Evolutionary conservation across 1,140 invertebrate genomes (phyloP), one percentile per base, ranked within the genome.

Genomic region (Lamellibrachia luymesi): DNA sequence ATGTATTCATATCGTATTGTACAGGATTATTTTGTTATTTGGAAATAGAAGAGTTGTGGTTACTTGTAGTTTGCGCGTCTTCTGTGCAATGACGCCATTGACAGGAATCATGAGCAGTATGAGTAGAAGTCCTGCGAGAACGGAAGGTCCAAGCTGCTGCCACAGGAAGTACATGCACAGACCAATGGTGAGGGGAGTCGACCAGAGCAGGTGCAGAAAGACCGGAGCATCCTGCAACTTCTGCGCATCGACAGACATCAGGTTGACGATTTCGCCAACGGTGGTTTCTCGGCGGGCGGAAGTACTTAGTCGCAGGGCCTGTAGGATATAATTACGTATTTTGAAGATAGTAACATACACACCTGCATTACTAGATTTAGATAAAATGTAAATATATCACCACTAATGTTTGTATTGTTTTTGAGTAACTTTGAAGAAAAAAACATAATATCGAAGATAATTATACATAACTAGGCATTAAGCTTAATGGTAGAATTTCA

Each of bases 161-260:
- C 98, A 99, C 2, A 99, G 96, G 96, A 99, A 98, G 94, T 98
- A 98, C 17, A 99, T 95, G 0, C 98, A 98, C 22, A 99, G 95
- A 17, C 96, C 97, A 94, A 99, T 99, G 96, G 99, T 98, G 8
- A 99, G 95, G 0, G 98, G 98, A 6, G 98, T 98, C 1, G 98
- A 99, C 98, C 98, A 99, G 94, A 99, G 97, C 97, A 99, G 98
- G 95, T 99, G 99, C 93, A 99, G 96, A 95, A 98, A 99, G 1
- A 94, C 94, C n/a, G 95, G 95, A 38, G 96, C 94, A 90, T 97
- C 96, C 91, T 92, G 64, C 13, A 95, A 91, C 64, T 94, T 94
- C 92, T 97, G 95, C 22, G 95, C 95, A 94, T 97, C 97, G 13
- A 97, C 96, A 0, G 97, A 95, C 95, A 97, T 96, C 90, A 97